Conservation (phyloP, 37 sponge, comb jelly and placozoan species). For the Hexactinellida sp. region DNA sequence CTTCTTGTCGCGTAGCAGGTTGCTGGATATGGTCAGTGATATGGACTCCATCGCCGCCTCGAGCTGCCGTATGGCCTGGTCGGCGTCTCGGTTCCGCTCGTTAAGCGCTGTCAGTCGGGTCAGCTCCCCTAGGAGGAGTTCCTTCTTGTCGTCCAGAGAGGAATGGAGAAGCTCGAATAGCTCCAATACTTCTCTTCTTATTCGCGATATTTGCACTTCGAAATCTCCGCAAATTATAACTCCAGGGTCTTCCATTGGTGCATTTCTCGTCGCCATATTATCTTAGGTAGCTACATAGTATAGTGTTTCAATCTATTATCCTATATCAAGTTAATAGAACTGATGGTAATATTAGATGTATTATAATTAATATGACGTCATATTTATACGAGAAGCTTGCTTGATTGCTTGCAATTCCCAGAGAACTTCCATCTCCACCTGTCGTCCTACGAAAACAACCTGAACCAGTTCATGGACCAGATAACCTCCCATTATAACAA, state of each 20-base stretch:
- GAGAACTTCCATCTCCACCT: slow-evolving; percentile 1
- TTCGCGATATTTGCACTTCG: background rate
- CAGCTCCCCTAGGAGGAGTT: background rate
- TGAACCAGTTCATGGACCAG: slow-evolving; percentile 4
- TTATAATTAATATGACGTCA: background rate
- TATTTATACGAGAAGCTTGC: no score
- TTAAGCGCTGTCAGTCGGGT: background rate
- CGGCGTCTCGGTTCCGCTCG: background rate
- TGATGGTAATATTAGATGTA: background rate
- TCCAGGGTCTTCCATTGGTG: background rate
- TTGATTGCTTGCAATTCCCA: no score
- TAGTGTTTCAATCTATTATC: no score
- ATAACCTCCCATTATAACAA: background rate
- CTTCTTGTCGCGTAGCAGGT: background rate
- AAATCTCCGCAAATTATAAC: background rate
- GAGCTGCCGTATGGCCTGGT: background rate
- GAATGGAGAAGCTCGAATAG: background rate
- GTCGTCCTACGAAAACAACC: background rate
- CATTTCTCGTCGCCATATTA: background rate
- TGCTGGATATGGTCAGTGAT: background rate
- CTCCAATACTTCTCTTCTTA: background rate
- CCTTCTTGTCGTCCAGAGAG: background rate
- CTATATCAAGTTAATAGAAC: background rate
- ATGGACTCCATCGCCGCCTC: background rate
- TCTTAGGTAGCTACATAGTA: no score